Conservation (phyloP, 1,140 invertebrate genomes). For the Notospermus geniculatus region DNA sequence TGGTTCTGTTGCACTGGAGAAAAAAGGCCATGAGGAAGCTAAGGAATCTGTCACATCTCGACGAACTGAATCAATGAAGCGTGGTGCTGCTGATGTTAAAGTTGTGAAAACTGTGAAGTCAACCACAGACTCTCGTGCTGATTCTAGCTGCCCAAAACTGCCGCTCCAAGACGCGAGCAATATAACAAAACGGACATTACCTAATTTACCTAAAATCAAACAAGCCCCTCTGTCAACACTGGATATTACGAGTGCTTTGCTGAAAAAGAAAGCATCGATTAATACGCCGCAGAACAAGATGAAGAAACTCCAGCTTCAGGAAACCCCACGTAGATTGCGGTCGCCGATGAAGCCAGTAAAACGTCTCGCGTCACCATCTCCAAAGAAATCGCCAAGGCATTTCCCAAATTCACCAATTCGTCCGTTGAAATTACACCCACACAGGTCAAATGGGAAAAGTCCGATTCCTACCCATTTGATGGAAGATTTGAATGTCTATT, state of each 20-base stretch:
- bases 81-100: neutral
- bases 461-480: conserved; percentile 4
- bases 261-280: neutral
- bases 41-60: neutral
- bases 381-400: conserved; percentile 18
- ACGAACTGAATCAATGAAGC: neutral
- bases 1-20: too few relatives aligned
- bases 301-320: neutral
- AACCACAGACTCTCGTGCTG: neutral
- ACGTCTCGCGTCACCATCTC: conserved; percentile 31
- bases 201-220: neutral
- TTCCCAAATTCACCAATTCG: conserved; percentile 18
- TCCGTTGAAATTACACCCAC: neutral
- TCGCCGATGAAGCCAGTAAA: conserved; percentile 43
- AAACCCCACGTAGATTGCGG: conserved; percentile 14
- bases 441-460: neutral
- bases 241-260: neutral
- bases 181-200: neutral
- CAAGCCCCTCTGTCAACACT: neutral
- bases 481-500: conserved; percentile 2
- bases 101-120: neutral
- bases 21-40: too few relatives aligned
- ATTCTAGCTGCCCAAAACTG: conserved; percentile 2
- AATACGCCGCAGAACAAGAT: neutral
- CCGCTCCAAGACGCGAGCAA: neutral